phyloP scores from a whole-genome alignment of 2,113 vertebrate genomes.

The Lates calcarifer region DNA sequence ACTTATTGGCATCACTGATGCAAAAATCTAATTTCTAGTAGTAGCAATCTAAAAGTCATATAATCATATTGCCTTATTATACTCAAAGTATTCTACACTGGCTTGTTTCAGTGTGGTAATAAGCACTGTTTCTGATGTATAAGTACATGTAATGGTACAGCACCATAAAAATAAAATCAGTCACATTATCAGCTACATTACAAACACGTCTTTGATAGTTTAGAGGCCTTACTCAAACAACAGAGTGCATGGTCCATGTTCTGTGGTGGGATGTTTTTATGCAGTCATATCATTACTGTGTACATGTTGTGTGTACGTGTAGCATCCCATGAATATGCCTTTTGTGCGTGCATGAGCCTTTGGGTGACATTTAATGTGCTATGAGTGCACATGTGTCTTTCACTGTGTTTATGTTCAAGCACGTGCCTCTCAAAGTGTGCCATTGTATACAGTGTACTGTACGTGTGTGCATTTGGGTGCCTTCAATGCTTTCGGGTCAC shows the following conservation, averaged over 20 bases:
- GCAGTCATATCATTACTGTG: slow-evolving; percentile 37
- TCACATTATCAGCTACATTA: slow-evolving; percentile 17
- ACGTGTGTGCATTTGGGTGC: slow-evolving; percentile 37
- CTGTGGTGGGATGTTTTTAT: slow-evolving; percentile 21
- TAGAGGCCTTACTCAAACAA: neutral
- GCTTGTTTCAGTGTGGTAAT: slow-evolving; percentile 13
- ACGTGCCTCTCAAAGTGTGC: slow-evolving; percentile 36
- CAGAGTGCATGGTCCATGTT: slow-evolving; percentile 34
- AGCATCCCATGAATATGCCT: slow-evolving; percentile 9
- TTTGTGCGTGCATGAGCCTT: slow-evolving; percentile 33
- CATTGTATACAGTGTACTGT: slow-evolving; percentile 37
- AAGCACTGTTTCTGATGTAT: slow-evolving; percentile 4
- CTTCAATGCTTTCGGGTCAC: slow-evolving; percentile 60
- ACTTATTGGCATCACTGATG: neutral
- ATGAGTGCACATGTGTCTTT: slow-evolving; percentile 22
- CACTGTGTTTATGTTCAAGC: neutral
- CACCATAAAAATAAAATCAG: slow-evolving; percentile 43
- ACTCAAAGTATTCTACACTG: neutral
- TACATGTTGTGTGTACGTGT: slow-evolving; percentile 11
- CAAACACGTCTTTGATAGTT: slow-evolving; percentile 54
- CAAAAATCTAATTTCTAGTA: neutral
- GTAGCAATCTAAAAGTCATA: neutral
- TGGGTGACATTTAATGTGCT: slow-evolving; percentile 32
- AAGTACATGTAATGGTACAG: slow-evolving; percentile 31
- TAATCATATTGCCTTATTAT: neutral